Conservation (phyloP, 2,888 invertebrate genomes). For the Ichneumon xanthorius region DNA sequence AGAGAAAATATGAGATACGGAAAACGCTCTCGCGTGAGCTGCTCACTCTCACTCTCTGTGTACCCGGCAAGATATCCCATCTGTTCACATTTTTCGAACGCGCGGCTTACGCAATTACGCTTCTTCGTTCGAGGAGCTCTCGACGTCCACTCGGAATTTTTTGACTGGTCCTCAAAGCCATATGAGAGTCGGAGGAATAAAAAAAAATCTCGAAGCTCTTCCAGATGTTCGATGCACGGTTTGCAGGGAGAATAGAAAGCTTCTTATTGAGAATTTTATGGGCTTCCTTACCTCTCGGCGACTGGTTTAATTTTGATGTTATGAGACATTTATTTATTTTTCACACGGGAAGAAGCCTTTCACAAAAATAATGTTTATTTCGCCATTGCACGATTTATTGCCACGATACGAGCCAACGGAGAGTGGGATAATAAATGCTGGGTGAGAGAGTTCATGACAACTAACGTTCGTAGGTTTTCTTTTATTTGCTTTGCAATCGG, state of each 20-base stretch:
- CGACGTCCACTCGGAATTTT: conserved; percentile 39
- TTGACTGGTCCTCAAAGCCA: conserved; percentile 37
- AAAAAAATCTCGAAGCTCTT: conserved; percentile 63
- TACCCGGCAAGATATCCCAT: conserved; percentile 35
- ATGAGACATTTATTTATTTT: background rate
- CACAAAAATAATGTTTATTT: background rate
- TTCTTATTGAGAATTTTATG: conserved; percentile 5
- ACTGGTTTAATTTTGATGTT: background rate
- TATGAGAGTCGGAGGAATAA: conserved; percentile 16
- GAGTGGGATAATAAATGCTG: background rate
- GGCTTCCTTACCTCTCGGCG: background rate
- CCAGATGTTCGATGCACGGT: conserved; percentile 50
- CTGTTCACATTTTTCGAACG: conserved; percentile 40
- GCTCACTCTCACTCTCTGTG: background rate
- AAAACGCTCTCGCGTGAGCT: conserved; percentile 1
- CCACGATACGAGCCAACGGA: background rate
- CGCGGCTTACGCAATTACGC: conserved; percentile 56
- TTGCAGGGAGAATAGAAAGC: conserved; percentile 1
- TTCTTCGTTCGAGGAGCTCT: conserved; percentile 32
- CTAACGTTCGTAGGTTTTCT: background rate
- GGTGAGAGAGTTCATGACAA: conserved; percentile 8
- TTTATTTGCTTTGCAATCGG: background rate
- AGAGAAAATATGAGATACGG: conserved; percentile 33
- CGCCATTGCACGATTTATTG: background rate
- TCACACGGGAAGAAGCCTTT: background rate